A percentile compares a stretch with the other conserved stretches of the same genome.
Evolutionary conservation across 2,888 invertebrate species (phyloP).

Genomic region (Eristalinus aeneus): DNA sequence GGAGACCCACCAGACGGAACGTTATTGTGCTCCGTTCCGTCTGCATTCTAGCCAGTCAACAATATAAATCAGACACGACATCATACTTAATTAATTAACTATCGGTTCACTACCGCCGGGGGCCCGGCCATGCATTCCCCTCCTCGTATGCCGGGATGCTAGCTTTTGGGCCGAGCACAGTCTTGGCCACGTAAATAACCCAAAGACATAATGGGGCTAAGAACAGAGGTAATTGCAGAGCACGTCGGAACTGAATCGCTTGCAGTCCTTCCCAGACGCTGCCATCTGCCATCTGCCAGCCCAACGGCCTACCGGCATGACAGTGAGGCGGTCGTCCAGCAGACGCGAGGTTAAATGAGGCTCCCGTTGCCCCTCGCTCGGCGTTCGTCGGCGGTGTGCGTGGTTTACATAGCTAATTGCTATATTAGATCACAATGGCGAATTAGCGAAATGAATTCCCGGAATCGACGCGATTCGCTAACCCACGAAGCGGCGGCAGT

Average conservation of each 20-base stretch:
- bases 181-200: conserved; percentile 24
- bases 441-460: conserved; percentile 54
- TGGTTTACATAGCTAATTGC: conserved; percentile 65
- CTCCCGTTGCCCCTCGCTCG: too few relatives aligned
- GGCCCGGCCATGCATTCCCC: conserved; percentile 3
- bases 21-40: conserved; percentile 8
- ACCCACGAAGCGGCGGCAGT: conserved; percentile 43
- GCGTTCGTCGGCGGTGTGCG: conserved; percentile 34
- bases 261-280: background rate
- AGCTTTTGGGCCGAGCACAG: background rate
- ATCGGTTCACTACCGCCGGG: conserved; percentile 39
- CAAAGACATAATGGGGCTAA: conserved; percentile 43
- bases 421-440: conserved; percentile 64
- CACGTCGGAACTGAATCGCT: background rate
- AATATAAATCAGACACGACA: conserved; percentile 68
- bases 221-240: conserved; percentile 54
- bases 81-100: conserved; percentile 69
- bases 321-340: background rate
- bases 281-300: background rate
- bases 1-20: conserved; percentile 47
- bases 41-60: conserved; percentile 25
- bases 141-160: conserved; percentile 1
- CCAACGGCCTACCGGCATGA: background rate
- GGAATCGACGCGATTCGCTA: conserved; percentile 62
- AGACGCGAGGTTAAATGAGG: background rate